Evolutionary conservation across 2,888 invertebrate genomes (phyloP), one percentile per base, ranked within the genome.

Genomic region (Andrena camellia): DNA sequence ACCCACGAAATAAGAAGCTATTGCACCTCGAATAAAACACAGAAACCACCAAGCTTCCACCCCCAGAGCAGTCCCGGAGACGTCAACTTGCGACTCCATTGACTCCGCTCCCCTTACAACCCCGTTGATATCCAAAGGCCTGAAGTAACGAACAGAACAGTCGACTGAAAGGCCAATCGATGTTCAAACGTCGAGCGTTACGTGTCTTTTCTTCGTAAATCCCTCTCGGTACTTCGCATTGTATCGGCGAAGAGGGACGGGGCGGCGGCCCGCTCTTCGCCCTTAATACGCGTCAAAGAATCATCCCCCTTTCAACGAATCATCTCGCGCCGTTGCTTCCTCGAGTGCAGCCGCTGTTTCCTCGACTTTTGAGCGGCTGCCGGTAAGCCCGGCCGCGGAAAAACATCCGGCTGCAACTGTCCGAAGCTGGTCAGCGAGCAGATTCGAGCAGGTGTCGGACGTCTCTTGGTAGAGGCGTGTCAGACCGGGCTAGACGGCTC

Each of bases 401-500:
- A 50, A 62, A 33, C 6, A 26, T 76, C 76, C 69, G 80, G 63
- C 75, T 74, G 62, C 63, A 69, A 81, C 75, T 75, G 83, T 75
- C 83, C 72, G 77, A 78, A 50, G 63, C 63, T 69, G 73, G 59
- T 50, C 42, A 52, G 57, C 76, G 50, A 80, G 80, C 63, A 83
- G 70, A 29, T 76, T 70, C 64, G 83, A 76, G 77, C 63, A 59
- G 78, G 73, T 73, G 89, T 81, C 78, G 87, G 78, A 81, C 80
- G 80, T 81, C 77, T 80, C 77, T 80, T 79, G 69, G 74, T 60
- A 73, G 83, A 90, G 91, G 90, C 88, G 89, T 90, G 87, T 89
- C 90, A 85, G 88, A 88, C 86, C 84, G 82, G 90, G 86, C 91
- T 85, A 91, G 87, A 89, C 90, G 89, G 88, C 73, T 87, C 90